phyloP scores from a whole-genome alignment of 2,888 invertebrate genomes.

The Drosophila paracracens region DNA sequence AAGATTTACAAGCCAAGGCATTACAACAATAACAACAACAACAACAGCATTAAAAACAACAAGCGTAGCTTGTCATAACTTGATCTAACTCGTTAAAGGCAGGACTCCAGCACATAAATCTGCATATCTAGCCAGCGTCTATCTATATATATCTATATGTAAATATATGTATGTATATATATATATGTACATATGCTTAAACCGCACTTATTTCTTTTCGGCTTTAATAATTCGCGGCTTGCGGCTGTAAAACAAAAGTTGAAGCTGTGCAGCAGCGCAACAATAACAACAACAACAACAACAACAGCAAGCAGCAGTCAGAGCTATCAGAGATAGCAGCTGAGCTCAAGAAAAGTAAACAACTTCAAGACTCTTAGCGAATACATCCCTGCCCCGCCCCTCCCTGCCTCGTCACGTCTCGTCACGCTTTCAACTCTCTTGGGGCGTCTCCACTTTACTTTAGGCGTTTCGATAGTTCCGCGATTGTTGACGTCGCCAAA shows the following conservation, averaged over 20 bases:
- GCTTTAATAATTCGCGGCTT: slow-evolving; percentile 57
- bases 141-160: slow-evolving; percentile 8
- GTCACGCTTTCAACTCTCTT: slow-evolving; percentile 1
- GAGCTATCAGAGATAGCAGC: slow-evolving; percentile 52
- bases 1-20: slow-evolving; percentile 47
- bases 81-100: slow-evolving; percentile 54
- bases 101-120: slow-evolving; percentile 46
- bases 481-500: slow-evolving; percentile 48
- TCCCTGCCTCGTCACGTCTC: neutral
- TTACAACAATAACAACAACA: slow-evolving; percentile 32
- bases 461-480: slow-evolving; percentile 40
- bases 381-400: slow-evolving; percentile 2
- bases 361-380: slow-evolving; percentile 36
- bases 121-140: slow-evolving; percentile 42
- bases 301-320: neutral
- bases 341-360: slow-evolving; percentile 73
- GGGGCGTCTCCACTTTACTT: slow-evolving; percentile 10
- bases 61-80: slow-evolving; percentile 56
- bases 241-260: slow-evolving; percentile 54
- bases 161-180: slow-evolving; percentile 5
- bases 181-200: slow-evolving; percentile 8
- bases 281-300: slow-evolving; percentile 10
- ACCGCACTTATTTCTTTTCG: slow-evolving; percentile 5
- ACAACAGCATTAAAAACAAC: slow-evolving; percentile 16
- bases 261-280: slow-evolving; percentile 49